Percentiles rank a stretch among this genome's conserved stretches.
Evolutionary conservation across 2,888 invertebrate genomes (phyloP).

Genomic region (Magallana nippona): DNA sequence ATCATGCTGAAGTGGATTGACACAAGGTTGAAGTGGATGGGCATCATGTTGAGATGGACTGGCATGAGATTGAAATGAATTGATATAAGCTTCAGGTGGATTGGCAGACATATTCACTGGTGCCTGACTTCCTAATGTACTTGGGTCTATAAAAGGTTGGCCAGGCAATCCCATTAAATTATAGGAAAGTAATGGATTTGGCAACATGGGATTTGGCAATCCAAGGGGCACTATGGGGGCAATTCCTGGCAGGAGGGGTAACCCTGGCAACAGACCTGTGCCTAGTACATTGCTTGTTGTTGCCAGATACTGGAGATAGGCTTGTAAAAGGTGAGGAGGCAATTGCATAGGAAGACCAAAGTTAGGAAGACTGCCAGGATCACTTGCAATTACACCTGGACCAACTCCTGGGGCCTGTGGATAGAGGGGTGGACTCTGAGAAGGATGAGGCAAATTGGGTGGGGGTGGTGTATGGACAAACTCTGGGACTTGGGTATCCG

Average conservation of each 20-base stretch:
- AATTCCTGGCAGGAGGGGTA: constrained; percentile 42
- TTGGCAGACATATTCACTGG: neutral
- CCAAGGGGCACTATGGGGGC: constrained; percentile 36
- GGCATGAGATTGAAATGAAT: too few species aligned
- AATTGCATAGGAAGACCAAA: constrained; percentile 39
- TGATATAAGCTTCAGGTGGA: too few species aligned
- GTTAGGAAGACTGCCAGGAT: neutral
- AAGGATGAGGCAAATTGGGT: neutral
- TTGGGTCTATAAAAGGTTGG: neutral
- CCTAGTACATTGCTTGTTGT: neutral
- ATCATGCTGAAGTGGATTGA: constrained; percentile 8
- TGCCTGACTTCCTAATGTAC: neutral
- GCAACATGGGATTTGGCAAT: constrained; percentile 35
- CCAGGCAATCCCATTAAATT: neutral
- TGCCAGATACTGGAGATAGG: constrained; percentile 47
- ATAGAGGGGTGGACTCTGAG: neutral
- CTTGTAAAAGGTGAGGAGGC: constrained; percentile 49
- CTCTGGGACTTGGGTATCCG: neutral
- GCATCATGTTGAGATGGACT: constrained; percentile 3
- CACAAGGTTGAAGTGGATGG: constrained; percentile 5
- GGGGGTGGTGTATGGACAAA: neutral
- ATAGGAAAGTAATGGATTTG: neutral
- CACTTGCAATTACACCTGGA: neutral
- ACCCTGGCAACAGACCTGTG: constrained; percentile 31
- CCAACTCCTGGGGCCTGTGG: neutral